Evolutionary conservation across 2,797 vertebrate species (phyloP), one percentile per base, ranked within the genome.

Genomic region (Manis pentadactyla): DNA sequence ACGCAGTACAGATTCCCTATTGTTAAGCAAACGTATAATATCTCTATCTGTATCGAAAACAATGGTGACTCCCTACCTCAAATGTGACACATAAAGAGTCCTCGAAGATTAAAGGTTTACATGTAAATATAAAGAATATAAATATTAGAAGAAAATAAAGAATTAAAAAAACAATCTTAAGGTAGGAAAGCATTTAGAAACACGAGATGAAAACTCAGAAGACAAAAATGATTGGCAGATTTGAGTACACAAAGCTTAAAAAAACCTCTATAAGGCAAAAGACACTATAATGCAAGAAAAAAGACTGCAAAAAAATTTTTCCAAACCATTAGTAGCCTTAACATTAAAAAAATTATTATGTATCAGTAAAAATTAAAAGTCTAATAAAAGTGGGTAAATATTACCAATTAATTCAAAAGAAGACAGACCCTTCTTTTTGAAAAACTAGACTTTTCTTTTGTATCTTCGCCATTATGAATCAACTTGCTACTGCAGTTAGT

Each of bases 351-450:
- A 63, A 34, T 55, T 34, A 55, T 73, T 74, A n/a, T 29, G 19
- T 57, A 84, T 42, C 55, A 94, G 39, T 74, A 79, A 85, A 92
- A 86, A 55, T 66, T 39, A 88, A 77, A 89, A 88, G 53, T 25
- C 19, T 25, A 94, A 87, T 53, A 66, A 78, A 82, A 95, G 46
- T 69, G 25, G 37, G 49, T 92, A 88, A 57, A 69, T 82, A 53
- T 34, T 71, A 83, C 57, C 15, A 77, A 63, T 90, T 57, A 90
- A 83, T 69, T 77, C 46, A 82, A 94, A 92, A 92, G 42, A 92
- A 79, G 23, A 81, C 17, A 42, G 19, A 46, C 39, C 25, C 85
- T 77, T 73, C 5, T 55, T 51, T 64, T 61, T 42, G 14, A 29
- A 34, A 49, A 89, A 57, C 25, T 37, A 49, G 14, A 14, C 12